Evolutionary conservation across 2,113 vertebrate species (phyloP).

Genomic region (Rhinopomastus cyanomelas): DNA sequence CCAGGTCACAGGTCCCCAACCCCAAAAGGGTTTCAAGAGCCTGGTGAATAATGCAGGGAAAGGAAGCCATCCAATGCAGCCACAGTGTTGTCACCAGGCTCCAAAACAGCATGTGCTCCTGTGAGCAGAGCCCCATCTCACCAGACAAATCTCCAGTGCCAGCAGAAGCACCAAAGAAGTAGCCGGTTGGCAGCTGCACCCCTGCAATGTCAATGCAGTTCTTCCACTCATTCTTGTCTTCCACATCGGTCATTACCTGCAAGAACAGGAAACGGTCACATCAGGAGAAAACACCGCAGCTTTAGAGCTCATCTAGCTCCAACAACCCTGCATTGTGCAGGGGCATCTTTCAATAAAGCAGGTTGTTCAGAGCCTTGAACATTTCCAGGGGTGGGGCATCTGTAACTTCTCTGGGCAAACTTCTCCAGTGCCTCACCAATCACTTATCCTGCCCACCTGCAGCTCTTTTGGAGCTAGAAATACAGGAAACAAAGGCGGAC

Average conservation of each 20-base stretch:
- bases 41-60: background rate
- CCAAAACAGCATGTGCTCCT: background rate
- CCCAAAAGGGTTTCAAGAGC: background rate
- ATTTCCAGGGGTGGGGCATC: background rate
- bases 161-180: slow-evolving; percentile 94
- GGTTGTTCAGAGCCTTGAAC: background rate
- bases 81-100: background rate
- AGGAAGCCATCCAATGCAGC: background rate
- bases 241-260: slow-evolving; percentile 94
- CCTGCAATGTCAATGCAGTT: slow-evolving; percentile 95
- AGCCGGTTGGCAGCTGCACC: slow-evolving; percentile 93
- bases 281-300: accelerated
- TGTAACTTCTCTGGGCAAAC: background rate
- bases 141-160: slow-evolving; percentile 97
- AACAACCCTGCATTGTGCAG: background rate
- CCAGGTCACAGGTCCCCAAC: background rate
- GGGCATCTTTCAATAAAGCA: background rate
- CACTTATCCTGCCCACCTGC: background rate
- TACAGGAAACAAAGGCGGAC: accelerated
- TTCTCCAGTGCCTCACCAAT: background rate
- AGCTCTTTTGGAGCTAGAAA: background rate
- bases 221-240: slow-evolving; percentile 96
- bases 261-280: background rate
- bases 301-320: background rate
- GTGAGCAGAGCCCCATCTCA: slow-evolving; percentile 59